Percentiles rank a stretch among this genome's conserved stretches.
Conservation (phyloP, 2,797 vertebrate genomes). For the Xenops minutus region DNA sequence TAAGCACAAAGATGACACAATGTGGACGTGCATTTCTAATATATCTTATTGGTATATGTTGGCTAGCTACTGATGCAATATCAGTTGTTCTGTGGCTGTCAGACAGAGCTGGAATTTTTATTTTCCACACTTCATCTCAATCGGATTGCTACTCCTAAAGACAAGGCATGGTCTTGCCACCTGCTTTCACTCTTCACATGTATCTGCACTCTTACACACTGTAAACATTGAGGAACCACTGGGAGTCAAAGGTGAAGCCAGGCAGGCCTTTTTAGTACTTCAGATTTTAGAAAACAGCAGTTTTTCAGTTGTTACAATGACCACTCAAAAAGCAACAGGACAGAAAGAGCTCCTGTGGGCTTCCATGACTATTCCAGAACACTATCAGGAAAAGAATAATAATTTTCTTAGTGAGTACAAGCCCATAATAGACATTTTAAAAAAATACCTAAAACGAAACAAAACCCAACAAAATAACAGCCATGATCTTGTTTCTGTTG, state of each 20-base stretch:
- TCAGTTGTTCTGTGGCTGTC: background rate
- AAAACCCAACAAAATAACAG: background rate
- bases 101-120: background rate
- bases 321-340: background rate
- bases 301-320: background rate
- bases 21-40: background rate
- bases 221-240: background rate
- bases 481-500: background rate
- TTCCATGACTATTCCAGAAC: background rate
- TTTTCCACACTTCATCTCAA: background rate
- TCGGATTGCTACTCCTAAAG: background rate
- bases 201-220: background rate
- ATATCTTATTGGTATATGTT: background rate
- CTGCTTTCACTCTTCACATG: background rate
- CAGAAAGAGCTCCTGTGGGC: background rate
- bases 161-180: rapidly evolving
- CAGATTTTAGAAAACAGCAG: background rate
- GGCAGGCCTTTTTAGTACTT: background rate
- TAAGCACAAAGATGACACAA: rapidly evolving
- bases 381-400: background rate
- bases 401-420: background rate
- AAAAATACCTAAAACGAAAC: background rate
- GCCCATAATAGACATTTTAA: background rate
- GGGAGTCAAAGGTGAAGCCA: background rate
- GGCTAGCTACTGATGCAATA: background rate